These are phyloP conservation scores for Scaptomyza parva DNA, from an alignment of 2,888 invertebrate species.

Conservation along the genomic window DNA sequence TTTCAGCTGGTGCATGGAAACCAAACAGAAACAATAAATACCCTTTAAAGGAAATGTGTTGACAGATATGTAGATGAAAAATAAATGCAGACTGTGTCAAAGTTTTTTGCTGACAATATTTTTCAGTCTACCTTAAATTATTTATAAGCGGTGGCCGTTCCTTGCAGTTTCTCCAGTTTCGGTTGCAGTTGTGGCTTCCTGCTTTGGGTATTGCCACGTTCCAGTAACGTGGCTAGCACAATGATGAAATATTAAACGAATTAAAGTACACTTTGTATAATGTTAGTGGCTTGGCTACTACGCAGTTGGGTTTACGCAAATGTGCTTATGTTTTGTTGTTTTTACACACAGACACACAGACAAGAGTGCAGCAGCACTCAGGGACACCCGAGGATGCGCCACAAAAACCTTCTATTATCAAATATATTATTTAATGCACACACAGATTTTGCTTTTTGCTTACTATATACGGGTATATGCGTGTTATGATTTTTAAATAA, in stretches of 20 bases:
- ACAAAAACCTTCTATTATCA: conserved; percentile 33
- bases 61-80: conserved; percentile 4
- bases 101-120: conserved; percentile 55
- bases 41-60: no score
- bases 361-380: conserved; percentile 55
- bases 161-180: conserved; percentile 26
- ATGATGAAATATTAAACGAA: conserved; percentile 36
- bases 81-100: conserved; percentile 25
- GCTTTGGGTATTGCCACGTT: conserved; percentile 38
- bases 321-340: conserved; percentile 46
- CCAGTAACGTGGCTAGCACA: conserved; percentile 39
- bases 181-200: conserved; percentile 15
- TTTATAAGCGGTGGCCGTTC: conserved; percentile 68
- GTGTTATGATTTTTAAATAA: conserved; percentile 4
- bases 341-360: no score
- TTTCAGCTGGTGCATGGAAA: no score
- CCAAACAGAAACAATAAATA: no score
- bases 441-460: conserved; percentile 5
- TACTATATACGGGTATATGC: not conserved
- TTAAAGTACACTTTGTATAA: not conserved
- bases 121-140: conserved; percentile 76
- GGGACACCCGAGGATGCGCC: conserved; percentile 41
- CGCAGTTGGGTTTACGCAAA: conserved; percentile 58
- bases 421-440: not conserved
- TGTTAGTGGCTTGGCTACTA: conserved; percentile 41